Conservation (phyloP, 1,140 invertebrate genomes). For the Leptestheria dahalacensis region DNA sequence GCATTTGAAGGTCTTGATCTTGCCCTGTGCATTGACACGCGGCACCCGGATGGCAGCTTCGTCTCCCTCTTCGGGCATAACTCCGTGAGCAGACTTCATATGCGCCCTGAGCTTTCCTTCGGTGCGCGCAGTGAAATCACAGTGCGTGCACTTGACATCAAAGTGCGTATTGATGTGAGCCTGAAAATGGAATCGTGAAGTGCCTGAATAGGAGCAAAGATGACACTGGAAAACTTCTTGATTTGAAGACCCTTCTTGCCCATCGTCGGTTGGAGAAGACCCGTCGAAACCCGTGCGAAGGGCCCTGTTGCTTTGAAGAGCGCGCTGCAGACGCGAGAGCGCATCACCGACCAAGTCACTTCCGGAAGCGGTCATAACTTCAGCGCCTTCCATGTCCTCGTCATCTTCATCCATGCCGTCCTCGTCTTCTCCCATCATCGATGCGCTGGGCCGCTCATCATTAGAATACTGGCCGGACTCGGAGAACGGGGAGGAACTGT, state of each 20-base stretch:
- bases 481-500: not conserved
- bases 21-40: conserved; percentile 57
- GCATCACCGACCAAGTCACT: conserved; percentile 18
- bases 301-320: conserved; percentile 17
- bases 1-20: conserved; percentile 73
- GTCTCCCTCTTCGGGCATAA: conserved; percentile 31
- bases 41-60: conserved; percentile 47
- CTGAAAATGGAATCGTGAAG: conserved; percentile 33
- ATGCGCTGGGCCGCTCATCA: not conserved
- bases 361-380: not conserved
- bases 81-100: conserved; percentile 31
- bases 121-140: conserved; percentile 40
- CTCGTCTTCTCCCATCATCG: conserved; percentile 4
- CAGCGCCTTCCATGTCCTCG: conserved; percentile 9
- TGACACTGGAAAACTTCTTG: conserved; percentile 24
- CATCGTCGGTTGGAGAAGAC: conserved; percentile 16
- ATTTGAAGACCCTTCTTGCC: conserved; percentile 9
- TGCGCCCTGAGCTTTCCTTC: conserved; percentile 41
- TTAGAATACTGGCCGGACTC: conserved; percentile 2
- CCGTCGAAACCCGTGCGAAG: conserved; percentile 3
- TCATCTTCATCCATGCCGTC: conserved; percentile 12
- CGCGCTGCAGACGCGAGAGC: conserved; percentile 21
- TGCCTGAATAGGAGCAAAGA: conserved; percentile 28
- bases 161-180: conserved; percentile 38
- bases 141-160: conserved; percentile 32